phyloP scores from a whole-genome alignment of 2,797 vertebrate genomes.

The Mormyrus proboscirostris region DNA sequence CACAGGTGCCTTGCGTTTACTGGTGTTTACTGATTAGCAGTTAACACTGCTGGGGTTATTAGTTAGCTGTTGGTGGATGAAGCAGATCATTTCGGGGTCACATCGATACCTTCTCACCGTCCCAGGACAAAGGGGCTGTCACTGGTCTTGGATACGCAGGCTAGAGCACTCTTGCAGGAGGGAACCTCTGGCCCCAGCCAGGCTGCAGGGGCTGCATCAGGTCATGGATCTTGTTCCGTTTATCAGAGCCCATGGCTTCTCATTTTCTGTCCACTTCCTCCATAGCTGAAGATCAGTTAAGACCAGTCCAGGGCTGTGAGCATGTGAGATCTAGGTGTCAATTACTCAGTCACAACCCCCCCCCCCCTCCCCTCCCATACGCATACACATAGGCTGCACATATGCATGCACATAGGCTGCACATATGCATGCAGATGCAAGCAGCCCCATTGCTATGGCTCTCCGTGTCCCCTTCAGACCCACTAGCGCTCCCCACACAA shows the following conservation, averaged over 20 bases:
- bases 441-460: neutral
- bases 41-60: neutral
- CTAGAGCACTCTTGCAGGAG: neutral
- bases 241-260: slow-evolving; percentile 23
- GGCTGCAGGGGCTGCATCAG: neutral
- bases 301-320: neutral
- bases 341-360: neutral
- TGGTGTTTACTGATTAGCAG: neutral
- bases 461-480: neutral
- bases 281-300: neutral
- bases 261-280: slow-evolving; percentile 36
- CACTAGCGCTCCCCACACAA: neutral
- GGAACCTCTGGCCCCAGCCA: neutral
- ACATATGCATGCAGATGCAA: neutral
- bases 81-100: neutral
- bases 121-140: neutral
- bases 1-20: neutral
- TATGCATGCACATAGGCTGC: neutral
- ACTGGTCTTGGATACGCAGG: neutral
- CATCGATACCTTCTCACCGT: neutral
- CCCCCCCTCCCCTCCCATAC: neutral
- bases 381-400: neutral
- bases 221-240: neutral
- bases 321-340: neutral
- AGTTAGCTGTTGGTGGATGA: neutral